A percentile compares a stretch with the other conserved stretches of the same genome.
Evolutionary conservation across 1,140 invertebrate genomes (phyloP).

Genomic region (Aphis craccivora): DNA sequence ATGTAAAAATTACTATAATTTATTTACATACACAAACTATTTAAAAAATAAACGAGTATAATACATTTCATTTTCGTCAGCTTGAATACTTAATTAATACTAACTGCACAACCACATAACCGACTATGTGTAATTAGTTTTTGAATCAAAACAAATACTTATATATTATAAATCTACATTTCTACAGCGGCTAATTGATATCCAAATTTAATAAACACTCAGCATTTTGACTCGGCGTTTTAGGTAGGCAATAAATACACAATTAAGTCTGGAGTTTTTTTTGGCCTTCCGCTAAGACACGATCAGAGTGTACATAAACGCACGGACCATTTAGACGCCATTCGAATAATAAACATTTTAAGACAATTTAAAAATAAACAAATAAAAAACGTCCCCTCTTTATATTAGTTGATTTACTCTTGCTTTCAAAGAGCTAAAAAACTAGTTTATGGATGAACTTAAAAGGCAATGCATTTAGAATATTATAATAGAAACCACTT

Average conservation of each 20-base stretch:
- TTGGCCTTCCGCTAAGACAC: neutral
- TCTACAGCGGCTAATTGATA: neutral
- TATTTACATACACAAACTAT: neutral
- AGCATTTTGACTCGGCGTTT: slow-evolving; percentile 35
- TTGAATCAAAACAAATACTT: neutral
- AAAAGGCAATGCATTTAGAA: slow-evolving; percentile 6
- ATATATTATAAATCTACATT: neutral
- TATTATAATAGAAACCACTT: neutral
- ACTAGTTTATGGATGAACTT: neutral
- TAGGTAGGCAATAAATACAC: slow-evolving; percentile 40
- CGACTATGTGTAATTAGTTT: neutral
- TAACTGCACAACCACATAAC: neutral
- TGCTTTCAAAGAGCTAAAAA: slow-evolving; percentile 32
- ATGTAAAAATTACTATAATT: neutral
- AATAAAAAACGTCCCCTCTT: slow-evolving; percentile 33
- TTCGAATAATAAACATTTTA: slow-evolving; percentile 2
- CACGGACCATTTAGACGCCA: slow-evolving; percentile 14
- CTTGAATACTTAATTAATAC: neutral
- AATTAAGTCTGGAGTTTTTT: neutral
- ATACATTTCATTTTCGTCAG: neutral
- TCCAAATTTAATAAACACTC: neutral
- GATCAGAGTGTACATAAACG: neutral
- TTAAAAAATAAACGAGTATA: neutral
- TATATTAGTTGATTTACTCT: slow-evolving; percentile 13
- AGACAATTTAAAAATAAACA: slow-evolving; percentile 27